phyloP scores from a whole-genome alignment of 2,797 vertebrate genomes.

The Orientallactaga sibirica region DNA sequence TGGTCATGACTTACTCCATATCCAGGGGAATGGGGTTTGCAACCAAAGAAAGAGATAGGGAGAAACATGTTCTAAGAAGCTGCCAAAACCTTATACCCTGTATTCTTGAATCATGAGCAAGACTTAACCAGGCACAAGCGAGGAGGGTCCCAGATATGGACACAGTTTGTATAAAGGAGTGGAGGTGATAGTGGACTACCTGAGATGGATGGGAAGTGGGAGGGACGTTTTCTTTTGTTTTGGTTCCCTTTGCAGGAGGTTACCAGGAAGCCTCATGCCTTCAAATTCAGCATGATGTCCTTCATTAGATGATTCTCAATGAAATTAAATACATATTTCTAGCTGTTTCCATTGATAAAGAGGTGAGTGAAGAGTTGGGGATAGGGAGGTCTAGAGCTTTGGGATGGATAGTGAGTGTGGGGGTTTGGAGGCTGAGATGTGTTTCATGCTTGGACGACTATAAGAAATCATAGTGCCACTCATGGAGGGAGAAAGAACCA shows the following conservation, averaged over 20 bases:
- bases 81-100: background rate
- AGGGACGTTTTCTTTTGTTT: background rate
- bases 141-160: background rate
- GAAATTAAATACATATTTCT: background rate
- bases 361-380: background rate
- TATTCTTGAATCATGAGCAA: background rate
- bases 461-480: background rate
- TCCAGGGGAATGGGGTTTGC: background rate
- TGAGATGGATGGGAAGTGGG: background rate
- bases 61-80: background rate
- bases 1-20: background rate
- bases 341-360: background rate
- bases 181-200: background rate
- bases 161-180: background rate
- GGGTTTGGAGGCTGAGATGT: too few relatives aligned
- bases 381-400: background rate
- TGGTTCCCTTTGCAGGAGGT: background rate
- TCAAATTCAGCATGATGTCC: background rate
- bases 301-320: background rate
- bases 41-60: background rate
- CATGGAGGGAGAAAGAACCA: too few relatives aligned
- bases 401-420: background rate
- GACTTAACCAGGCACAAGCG: background rate
- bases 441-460: background rate
- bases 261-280: background rate